Percentiles rank a stretch among this genome's conserved stretches.
Conservation (phyloP, 2,797 vertebrate species). For the Pyrocephalus nanus region DNA sequence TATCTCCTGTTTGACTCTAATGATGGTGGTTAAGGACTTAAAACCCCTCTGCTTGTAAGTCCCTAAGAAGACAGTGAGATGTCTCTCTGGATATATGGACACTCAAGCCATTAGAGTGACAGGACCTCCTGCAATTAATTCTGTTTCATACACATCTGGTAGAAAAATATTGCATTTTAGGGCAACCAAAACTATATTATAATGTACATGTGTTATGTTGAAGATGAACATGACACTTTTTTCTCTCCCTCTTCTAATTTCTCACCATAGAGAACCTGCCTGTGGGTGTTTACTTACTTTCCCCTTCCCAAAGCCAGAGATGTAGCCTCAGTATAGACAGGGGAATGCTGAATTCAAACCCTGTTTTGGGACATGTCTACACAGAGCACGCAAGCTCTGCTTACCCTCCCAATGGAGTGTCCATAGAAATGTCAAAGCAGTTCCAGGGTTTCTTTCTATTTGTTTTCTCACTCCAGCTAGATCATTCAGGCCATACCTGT, state of each 20-base stretch:
- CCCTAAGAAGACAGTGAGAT: neutral
- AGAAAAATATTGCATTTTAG: neutral
- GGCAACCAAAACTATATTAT: neutral
- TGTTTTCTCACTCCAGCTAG: neutral
- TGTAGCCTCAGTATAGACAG: neutral
- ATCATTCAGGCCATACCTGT: neutral
- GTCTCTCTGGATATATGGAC: neutral
- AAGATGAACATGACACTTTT: neutral
- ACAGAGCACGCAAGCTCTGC: neutral
- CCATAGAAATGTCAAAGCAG: neutral
- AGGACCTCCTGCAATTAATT: neutral
- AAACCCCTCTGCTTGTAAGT: neutral
- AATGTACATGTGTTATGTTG: rapidly evolving
- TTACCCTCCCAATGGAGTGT: neutral
- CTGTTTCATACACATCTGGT: neutral
- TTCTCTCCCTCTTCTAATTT: neutral
- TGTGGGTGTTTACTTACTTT: neutral
- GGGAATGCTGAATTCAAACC: rapidly evolving
- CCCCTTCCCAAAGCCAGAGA: neutral
- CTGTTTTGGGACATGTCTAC: neutral
- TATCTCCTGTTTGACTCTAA: neutral
- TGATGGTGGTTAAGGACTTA: neutral
- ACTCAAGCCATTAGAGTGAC: neutral
- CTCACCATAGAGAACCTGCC: neutral
- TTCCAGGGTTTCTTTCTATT: neutral